Percentiles rank a stretch among this genome's conserved stretches.
Conservation (phyloP, 1,140 invertebrate species). For the Chrysomallon squamiferum region DNA sequence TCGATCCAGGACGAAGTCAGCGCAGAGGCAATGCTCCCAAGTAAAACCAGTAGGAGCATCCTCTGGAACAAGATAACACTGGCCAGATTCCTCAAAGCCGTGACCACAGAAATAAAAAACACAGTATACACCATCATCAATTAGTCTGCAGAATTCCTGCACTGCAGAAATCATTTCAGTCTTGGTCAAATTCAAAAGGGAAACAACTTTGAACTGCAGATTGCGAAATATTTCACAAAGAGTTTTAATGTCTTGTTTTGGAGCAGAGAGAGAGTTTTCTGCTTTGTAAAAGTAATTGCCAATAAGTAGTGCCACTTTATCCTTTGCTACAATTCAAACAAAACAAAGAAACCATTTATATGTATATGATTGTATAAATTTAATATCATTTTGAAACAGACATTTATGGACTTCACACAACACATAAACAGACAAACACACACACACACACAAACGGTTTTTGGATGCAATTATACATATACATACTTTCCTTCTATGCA, state of each 20-base stretch:
- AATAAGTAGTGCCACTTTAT: slow-evolving; percentile 65
- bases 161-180: slow-evolving; percentile 63
- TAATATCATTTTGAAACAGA: no score
- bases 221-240: slow-evolving; percentile 46
- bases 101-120: slow-evolving; percentile 67
- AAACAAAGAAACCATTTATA: no score
- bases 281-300: slow-evolving; percentile 62
- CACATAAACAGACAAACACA: no score
- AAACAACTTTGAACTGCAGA: slow-evolving; percentile 65
- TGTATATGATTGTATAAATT: background rate
- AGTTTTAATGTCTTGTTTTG: slow-evolving; percentile 55
- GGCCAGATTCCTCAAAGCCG: slow-evolving; percentile 64
- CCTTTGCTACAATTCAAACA: slow-evolving; percentile 59
- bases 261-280: slow-evolving; percentile 59
- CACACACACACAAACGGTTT: no score
- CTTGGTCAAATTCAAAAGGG: slow-evolving; percentile 62
- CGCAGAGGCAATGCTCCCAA: slow-evolving; percentile 58
- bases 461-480: no score
- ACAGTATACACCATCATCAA: slow-evolving; percentile 63
- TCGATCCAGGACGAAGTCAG: slow-evolving; percentile 44
- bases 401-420: background rate
- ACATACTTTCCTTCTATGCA: no score
- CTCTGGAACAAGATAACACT: slow-evolving; percentile 63
- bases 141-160: slow-evolving; percentile 59
- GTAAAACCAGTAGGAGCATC: slow-evolving; percentile 62